Evolutionary conservation across 2,888 invertebrate species (phyloP), one percentile per base, ranked within the genome.

Genomic region (Caenorhabditis sp.): DNA sequence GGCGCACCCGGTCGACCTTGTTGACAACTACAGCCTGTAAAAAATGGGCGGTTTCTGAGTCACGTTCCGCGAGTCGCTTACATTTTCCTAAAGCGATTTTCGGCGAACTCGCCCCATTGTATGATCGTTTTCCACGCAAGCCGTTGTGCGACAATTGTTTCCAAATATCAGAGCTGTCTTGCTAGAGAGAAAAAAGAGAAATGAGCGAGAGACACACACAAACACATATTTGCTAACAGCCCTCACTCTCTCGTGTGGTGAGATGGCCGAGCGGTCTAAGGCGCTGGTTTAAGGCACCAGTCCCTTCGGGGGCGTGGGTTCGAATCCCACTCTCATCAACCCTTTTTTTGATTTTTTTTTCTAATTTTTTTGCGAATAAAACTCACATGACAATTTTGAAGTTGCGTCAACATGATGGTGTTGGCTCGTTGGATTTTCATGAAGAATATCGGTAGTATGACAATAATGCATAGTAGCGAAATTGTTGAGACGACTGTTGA

Each of bases 241-340:
- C 5, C 0, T 23, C 10, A 43, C 43, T 10, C 43, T 43, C 43
- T 10, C 43, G 14, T 51, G 58, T 66, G 70, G 71, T 57, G 81
- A 82, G 81, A 82, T 93, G 93, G 93, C 93, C 92, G 92, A 93
- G 93, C 92, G 93, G 92, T 92, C 92, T 92, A 92, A 92, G 92
- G 92, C 92, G 92, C 92, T 93, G 92, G 93, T 93, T 93, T 93
- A 92, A 93, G 93, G 93, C 93, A 80, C 83, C 81, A 93, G 93
- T 93, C 93, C 92, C 92, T 91, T 92, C 92, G 93, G 88, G 85
- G 92, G 92, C 92, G 92, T 92, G 92, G 92, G 92, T 93, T 93
- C 92, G 92, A 93, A 93, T 93, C 92, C 92, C 92, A 92, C 92
- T 79, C 77, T 83, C 80, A 65, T 79, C 77, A 68, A 67, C 66